Evolutionary conservation across 1,140 invertebrate species (phyloP), one percentile per base, ranked within the genome.

Genomic region (Drosophila repleta): DNA sequence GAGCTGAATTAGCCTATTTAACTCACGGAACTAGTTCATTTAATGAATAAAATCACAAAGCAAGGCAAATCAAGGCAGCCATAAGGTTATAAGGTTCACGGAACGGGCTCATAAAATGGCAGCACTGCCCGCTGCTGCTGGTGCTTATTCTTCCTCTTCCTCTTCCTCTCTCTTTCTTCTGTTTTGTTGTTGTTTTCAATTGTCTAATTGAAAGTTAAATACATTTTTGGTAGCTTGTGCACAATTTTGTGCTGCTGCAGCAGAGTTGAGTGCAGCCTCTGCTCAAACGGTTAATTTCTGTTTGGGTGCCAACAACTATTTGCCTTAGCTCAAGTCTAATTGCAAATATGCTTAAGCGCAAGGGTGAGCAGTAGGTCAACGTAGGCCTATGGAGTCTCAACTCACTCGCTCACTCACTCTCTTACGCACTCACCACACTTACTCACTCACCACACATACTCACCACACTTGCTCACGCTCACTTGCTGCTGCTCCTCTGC

Each of bases 201-300:
- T 87, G 79, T 87, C 83, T 87, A 88, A 87, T 87, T 87, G 82
- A 79, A 88, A 79, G 82, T 79, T 87, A 87, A 88, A 87, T 68
- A 88, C 43, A 79, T 76, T 79, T 79, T 69, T 82, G 79, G 64
- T 64, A 82, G 69, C 64, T 81, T 85, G 74, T 87, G 82, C 67
- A 81, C 46, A 68, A 82, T 82, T 78, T 82, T 87, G 26, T 87
- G 83, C 82, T 85, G 74, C 63, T 74, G 51, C 74, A 81, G 82
- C 82, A 85, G 45, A 62, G 63, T 77, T 52, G 29, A 6, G n/a
- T 39, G 18, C 20, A 29, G 32, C 45, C 78, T 20, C 39, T 3
- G n/a, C 3, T 5, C n/a, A 15, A 18, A 11, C 35, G 62, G 29
- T 52, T 68, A 69, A 61, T 67, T 61, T 56, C n/a, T 45, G 52